These are phyloP conservation scores for Trichosurus vulpecula DNA, from an alignment of 2,797 vertebrate species.

Conservation along the genomic window DNA sequence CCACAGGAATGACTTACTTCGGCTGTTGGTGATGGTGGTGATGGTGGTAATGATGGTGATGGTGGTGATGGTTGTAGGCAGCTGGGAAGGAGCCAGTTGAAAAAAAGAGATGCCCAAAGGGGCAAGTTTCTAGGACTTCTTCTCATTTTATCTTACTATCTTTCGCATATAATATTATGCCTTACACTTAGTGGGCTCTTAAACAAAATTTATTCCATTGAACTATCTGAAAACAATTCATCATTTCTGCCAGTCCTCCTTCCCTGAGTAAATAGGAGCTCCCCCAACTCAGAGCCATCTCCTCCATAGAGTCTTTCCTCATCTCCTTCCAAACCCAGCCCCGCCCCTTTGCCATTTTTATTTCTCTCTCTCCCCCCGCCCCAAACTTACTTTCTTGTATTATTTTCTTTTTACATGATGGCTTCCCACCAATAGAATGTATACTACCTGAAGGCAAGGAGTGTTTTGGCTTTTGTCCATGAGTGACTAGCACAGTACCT, in stretches of 20 bases:
- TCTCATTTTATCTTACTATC: background rate
- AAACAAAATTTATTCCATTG: background rate
- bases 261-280: background rate
- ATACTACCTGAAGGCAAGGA: background rate
- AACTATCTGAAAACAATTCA: background rate
- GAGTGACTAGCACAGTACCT: background rate
- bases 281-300: background rate
- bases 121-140: background rate
- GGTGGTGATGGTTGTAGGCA: background rate
- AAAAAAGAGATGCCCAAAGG: background rate
- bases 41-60: too few relatives aligned
- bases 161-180: background rate
- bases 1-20: background rate
- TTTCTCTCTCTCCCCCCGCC: background rate
- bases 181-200: background rate
- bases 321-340: background rate
- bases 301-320: background rate
- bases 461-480: background rate
- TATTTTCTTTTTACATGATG: background rate
- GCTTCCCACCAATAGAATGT: background rate
- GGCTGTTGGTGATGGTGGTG: background rate
- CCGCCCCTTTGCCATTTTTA: background rate
- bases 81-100: background rate
- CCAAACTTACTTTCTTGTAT: background rate
- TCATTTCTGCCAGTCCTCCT: background rate